Conservation (phyloP, 2,888 invertebrate species). For the Lomographa bimaculata region DNA sequence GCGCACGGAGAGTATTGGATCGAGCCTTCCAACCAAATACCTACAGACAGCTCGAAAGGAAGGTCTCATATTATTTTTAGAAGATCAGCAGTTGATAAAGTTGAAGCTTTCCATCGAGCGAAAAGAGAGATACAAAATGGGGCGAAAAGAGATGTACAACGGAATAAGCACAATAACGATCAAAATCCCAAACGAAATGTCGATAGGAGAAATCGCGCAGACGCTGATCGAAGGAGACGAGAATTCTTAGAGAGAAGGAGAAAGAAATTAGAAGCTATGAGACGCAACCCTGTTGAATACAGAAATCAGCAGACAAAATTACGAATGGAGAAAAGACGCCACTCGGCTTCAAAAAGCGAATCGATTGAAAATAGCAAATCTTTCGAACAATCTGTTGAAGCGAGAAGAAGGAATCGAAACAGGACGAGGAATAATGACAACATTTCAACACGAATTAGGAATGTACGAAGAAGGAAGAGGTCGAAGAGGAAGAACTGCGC, state of each 20-base stretch:
- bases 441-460: slow-evolving; percentile 55
- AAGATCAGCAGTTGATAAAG: slow-evolving; percentile 85
- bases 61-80: slow-evolving; percentile 88
- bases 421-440: slow-evolving; percentile 38
- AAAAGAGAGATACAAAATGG: slow-evolving; percentile 59
- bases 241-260: slow-evolving; percentile 64
- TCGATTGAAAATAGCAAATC: slow-evolving; percentile 62
- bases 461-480: slow-evolving; percentile 63
- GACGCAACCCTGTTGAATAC: slow-evolving; percentile 67
- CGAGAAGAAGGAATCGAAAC: slow-evolving; percentile 47
- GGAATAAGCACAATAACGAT: slow-evolving; percentile 44
- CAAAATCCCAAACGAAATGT: slow-evolving; percentile 53
- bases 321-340: slow-evolving; percentile 59
- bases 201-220: slow-evolving; percentile 82
- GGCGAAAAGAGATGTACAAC: slow-evolving; percentile 29
- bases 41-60: slow-evolving; percentile 53
- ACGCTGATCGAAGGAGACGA: slow-evolving; percentile 67
- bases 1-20: slow-evolving; percentile 88
- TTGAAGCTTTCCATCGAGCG: slow-evolving; percentile 63
- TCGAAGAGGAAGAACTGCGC: slow-evolving; percentile 65
- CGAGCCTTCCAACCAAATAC: slow-evolving; percentile 86
- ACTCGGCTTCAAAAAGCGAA: slow-evolving; percentile 50
- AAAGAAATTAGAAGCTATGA: slow-evolving; percentile 61
- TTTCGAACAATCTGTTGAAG: slow-evolving; percentile 43
- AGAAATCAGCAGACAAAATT: slow-evolving; percentile 61